A percentile compares a stretch with the other conserved stretches of the same genome.
Evolutionary conservation across 1,140 invertebrate genomes (phyloP).

Genomic region (Hyles euphorbiae): DNA sequence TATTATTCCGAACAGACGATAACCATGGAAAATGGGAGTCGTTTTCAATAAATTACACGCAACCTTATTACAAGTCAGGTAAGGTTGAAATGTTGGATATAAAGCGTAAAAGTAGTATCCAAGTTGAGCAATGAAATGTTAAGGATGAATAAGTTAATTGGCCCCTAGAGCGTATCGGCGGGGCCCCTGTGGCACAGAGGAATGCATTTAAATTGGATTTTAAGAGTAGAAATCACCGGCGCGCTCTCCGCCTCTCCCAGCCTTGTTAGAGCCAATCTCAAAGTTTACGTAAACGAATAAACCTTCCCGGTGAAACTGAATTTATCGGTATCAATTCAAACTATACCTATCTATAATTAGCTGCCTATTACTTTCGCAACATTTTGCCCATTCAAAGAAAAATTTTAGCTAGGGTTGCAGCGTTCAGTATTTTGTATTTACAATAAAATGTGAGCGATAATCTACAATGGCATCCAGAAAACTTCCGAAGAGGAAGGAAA

Average conservation of each 20-base stretch:
- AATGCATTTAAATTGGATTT: slow-evolving; percentile 75
- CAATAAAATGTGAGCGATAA: too few species aligned
- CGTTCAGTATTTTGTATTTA: too few species aligned
- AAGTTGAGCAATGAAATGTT: slow-evolving; percentile 71
- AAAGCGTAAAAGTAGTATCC: slow-evolving; percentile 44
- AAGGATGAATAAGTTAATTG: slow-evolving; percentile 74
- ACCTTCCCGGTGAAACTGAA: slow-evolving; percentile 53
- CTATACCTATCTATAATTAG: slow-evolving; percentile 24
- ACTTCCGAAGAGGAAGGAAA: too few species aligned
- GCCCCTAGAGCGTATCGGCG: slow-evolving; percentile 68
- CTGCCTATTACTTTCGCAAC: too few species aligned
- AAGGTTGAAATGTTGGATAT: slow-evolving; percentile 22
- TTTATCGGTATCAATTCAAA: slow-evolving; percentile 55
- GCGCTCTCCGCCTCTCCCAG: slow-evolving; percentile 54
- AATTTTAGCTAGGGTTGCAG: too few species aligned
- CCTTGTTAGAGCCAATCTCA: slow-evolving; percentile 72
- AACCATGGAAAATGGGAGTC: not conserved
- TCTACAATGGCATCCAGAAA: too few species aligned
- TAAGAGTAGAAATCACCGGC: slow-evolving; percentile 73
- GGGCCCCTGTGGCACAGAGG: slow-evolving; percentile 68
- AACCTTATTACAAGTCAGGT: slow-evolving; percentile 10
- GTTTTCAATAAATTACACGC: slow-evolving; percentile 1
- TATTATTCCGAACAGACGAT: too few species aligned
- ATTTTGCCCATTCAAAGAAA: too few species aligned
- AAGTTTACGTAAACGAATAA: slow-evolving; percentile 74